Evolutionary conservation across 2,888 invertebrate species (phyloP).

Genomic region (Hecatera dysodea): DNA sequence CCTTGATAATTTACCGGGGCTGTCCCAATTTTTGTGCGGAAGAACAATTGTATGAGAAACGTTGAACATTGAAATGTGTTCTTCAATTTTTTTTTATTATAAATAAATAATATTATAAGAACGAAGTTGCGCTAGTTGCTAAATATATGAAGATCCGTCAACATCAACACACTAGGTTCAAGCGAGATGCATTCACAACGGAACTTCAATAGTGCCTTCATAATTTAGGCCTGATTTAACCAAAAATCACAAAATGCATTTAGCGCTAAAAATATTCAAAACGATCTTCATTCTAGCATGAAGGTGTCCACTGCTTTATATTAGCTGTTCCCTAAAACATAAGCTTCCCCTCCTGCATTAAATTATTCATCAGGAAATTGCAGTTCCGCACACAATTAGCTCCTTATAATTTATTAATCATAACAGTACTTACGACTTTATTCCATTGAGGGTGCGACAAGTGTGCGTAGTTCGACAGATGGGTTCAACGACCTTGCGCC

Average conservation of each 20-base stretch:
- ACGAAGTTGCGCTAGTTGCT: too few relatives aligned
- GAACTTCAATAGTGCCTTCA: not conserved
- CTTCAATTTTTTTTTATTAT: too few relatives aligned
- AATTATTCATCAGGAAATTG: slow-evolving; percentile 22
- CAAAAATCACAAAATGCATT: not conserved
- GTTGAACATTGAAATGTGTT: too few relatives aligned
- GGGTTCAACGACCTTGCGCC: slow-evolving; percentile 72
- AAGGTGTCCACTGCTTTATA: not conserved
- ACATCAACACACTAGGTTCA: not conserved
- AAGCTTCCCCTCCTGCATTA: not conserved
- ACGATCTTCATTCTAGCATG: not conserved
- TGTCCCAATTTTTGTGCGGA: too few relatives aligned
- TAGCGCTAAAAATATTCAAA: too few relatives aligned
- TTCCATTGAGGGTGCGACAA: slow-evolving; percentile 37
- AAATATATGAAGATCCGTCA: not conserved
- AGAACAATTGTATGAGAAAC: too few relatives aligned
- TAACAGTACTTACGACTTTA: slow-evolving; percentile 27
- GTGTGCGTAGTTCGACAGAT: slow-evolving; percentile 50
- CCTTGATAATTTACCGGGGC: too few relatives aligned
- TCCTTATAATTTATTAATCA: slow-evolving; percentile 38
- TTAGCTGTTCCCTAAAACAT: not conserved
- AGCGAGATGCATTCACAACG: not conserved
- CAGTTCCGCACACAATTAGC: slow-evolving; percentile 20
- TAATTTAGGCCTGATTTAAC: too few relatives aligned
- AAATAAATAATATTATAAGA: too few relatives aligned